Conservation (phyloP, 1,140 invertebrate genomes). For the Brevipalpus yothersi region DNA sequence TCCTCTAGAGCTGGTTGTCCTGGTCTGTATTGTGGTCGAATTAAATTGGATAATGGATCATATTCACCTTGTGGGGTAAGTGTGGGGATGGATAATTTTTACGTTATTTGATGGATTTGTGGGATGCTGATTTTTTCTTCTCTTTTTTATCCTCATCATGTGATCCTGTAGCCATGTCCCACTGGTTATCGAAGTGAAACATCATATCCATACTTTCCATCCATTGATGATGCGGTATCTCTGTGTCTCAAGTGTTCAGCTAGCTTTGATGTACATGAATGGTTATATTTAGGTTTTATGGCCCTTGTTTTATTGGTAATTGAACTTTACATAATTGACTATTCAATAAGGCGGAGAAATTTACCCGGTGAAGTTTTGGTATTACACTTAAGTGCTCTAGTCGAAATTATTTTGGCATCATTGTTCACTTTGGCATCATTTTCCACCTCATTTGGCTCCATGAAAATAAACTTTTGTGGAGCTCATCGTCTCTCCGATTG, state of each 20-base stretch:
- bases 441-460: constrained; percentile 44
- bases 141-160: not conserved
- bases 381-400: constrained; percentile 45
- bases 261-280: constrained; percentile 58
- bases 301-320: constrained; percentile 52
- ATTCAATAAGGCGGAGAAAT: constrained; percentile 45
- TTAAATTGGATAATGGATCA: not conserved
- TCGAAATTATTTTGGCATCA: constrained; percentile 47
- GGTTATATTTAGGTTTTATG: constrained; percentile 57
- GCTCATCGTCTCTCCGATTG: constrained; percentile 60
- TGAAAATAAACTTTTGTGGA: constrained; percentile 46
- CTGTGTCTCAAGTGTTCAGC: constrained; percentile 38
- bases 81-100: not conserved
- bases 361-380: constrained; percentile 33
- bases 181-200: constrained; percentile 36
- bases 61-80: not conserved
- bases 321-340: constrained; percentile 74
- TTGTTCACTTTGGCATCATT: constrained; percentile 40
- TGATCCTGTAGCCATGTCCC: constrained; percentile 31
- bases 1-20: not conserved
- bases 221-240: not conserved
- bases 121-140: not conserved
- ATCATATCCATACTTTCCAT: not conserved
- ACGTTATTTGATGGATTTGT: too few relatives aligned
- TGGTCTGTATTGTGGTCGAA: not conserved